Base-by-base conservation (phyloP, 2,888 invertebrate species). In the Hylaea fasciaria region DNA sequence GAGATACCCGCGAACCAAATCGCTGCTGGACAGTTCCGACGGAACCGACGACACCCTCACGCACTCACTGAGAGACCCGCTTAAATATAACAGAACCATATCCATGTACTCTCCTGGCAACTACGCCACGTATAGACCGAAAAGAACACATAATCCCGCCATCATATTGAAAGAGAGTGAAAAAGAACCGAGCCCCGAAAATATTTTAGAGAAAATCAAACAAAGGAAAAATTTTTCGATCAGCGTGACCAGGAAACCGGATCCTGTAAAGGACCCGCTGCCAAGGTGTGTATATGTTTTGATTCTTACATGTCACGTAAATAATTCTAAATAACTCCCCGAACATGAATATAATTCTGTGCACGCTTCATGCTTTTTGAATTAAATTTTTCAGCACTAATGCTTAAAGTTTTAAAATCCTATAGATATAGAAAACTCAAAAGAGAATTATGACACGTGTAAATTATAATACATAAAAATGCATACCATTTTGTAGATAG, bases 321-420 rank as follows among this genome's bases (percentile, higher is more conserved):
- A 91, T 92, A 90, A 90, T 90, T 80, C 62, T 72, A 70, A 87
- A 87, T 90, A 91, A 91, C 91, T 89, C 83, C 85, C 90, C 85
- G 70, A 80, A 82, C 74, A 82, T 79, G 82, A 84, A 79, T 76
- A 80, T 80, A 81, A 84, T 80, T 87, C 82, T 86, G 84, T 91
- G 92, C 92, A 92, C 92, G 92, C 90, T 91, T 92, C 84, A 86
- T 75, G 92, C 92, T 92, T 92, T 62, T 82, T 79, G 80, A 84
- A 83, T 87, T 84, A 86, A 83, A 84, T 78, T 81, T 86, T 86
- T 83, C 80, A 80, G 82, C 90, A 91, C 91, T 92, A 92, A 92
- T 91, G 89, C 89, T 83, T 76, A 76, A 80, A 80, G 78, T 78
- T 81, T 82, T 81, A 77, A 76, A 76, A 73, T 75, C 78, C 74